Percentiles rank a stretch among this genome's conserved stretches.
Conservation (phyloP, 2,888 invertebrate species). For the Thymelicus acteon region DNA sequence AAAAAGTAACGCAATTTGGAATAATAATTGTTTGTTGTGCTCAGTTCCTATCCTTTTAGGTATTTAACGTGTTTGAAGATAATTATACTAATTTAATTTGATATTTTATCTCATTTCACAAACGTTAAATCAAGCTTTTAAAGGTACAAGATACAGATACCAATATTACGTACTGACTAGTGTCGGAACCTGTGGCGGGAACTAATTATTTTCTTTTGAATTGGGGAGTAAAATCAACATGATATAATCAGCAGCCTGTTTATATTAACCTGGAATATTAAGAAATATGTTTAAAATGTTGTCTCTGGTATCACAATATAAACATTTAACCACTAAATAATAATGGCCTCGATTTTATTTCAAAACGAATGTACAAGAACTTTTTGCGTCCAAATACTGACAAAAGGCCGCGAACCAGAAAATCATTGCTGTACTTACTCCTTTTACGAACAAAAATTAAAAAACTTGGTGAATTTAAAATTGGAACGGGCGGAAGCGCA, state of each 20-base stretch:
- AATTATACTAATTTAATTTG: not conserved
- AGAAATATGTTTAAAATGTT: too few species aligned
- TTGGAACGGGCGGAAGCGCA: conserved; percentile 66
- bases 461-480: conserved; percentile 58
- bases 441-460: conserved; percentile 49
- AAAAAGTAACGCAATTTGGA: conserved; percentile 6
- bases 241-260: too few species aligned
- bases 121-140: too few species aligned
- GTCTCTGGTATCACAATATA: too few species aligned
- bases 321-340: too few species aligned
- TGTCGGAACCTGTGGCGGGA: too few species aligned
- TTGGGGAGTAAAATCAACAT: too few species aligned
- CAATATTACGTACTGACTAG: too few species aligned
- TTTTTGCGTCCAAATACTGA: not conserved
- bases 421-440: not conserved
- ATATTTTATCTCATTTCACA: too few species aligned
- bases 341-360: not conserved
- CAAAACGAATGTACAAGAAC: not conserved
- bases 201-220: too few species aligned
- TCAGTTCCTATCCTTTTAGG: not conserved
- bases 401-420: conserved; percentile 14
- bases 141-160: too few species aligned
- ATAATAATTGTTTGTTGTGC: not conserved
- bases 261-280: too few species aligned
- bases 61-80: not conserved